Percentiles rank a stretch among this genome's conserved stretches.
Evolutionary conservation across 2,797 vertebrate genomes (phyloP).

Genomic region (Tapera naevia): DNA sequence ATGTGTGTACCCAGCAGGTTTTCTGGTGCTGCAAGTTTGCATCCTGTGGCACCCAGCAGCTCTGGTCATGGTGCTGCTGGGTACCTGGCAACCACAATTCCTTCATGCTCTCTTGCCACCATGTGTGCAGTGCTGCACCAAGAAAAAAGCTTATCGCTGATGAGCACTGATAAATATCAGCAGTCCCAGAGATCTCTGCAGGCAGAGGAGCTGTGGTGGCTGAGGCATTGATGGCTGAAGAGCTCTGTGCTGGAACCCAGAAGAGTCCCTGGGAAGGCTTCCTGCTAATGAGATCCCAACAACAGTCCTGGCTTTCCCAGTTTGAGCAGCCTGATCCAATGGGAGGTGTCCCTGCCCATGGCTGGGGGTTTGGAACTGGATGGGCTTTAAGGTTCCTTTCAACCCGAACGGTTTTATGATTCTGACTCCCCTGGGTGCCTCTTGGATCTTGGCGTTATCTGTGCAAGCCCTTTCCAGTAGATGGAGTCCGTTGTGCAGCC

Average conservation of each 20-base stretch:
- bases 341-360: too few relatives aligned
- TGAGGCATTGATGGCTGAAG: not conserved
- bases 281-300: not conserved
- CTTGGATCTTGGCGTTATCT: not conserved
- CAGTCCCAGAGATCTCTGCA: not conserved
- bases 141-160: not conserved
- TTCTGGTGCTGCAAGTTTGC: not conserved
- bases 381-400: too few relatives aligned
- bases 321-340: not conserved
- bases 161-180: not conserved
- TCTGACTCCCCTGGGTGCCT: not conserved
- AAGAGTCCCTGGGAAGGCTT: not conserved
- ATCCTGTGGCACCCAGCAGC: too few relatives aligned
- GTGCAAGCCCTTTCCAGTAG: not conserved
- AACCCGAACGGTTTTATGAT: too few relatives aligned
- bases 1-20: fast-evolving
- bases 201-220: not conserved
- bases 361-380: too few relatives aligned
- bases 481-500: not conserved
- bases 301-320: not conserved
- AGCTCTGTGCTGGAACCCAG: not conserved
- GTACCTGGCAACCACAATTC: not conserved
- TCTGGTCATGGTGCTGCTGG: too few relatives aligned
- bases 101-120: fast-evolving
- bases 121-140: not conserved